phyloP scores from a whole-genome alignment of 2,797 vertebrate genomes.

The Rhadinocentrus ornatus region DNA sequence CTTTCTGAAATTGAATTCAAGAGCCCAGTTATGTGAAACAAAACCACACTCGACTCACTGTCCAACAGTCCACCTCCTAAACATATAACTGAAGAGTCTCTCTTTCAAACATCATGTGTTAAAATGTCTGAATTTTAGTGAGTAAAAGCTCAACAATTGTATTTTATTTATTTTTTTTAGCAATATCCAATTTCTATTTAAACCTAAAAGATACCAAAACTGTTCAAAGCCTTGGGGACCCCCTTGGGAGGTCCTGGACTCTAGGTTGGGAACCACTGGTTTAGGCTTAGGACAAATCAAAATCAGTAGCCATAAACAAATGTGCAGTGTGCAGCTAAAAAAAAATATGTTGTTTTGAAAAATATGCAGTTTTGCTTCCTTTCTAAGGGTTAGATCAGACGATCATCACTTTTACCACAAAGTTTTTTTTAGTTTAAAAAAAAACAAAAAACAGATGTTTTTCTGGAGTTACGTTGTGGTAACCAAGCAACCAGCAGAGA shows the following conservation, averaged over 20 bases:
- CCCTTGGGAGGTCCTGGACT: no score
- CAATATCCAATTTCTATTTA: neutral
- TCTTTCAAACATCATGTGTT: conserved; percentile 14
- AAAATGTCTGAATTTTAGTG: conserved; percentile 23
- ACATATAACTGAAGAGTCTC: conserved; percentile 16
- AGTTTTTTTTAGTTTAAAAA: neutral
- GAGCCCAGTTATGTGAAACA: conserved; percentile 24
- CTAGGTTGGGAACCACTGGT: neutral
- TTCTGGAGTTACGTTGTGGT: neutral
- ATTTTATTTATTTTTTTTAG: neutral
- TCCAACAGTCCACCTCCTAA: neutral
- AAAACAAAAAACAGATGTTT: neutral
- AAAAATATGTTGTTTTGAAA: conserved; percentile 3
- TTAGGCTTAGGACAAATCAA: neutral
- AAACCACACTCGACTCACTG: conserved; percentile 24
- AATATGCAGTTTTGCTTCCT: neutral
- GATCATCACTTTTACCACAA: neutral
- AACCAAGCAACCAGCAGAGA: neutral
- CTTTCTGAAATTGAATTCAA: conserved; percentile 44
- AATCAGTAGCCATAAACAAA: neutral
- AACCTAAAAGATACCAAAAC: conserved; percentile 1
- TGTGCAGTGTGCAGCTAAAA: neutral
- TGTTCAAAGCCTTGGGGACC: no score
- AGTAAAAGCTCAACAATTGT: conserved; percentile 8
- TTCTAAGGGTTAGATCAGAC: neutral